phyloP scores from a whole-genome alignment of 2,888 invertebrate species.

The Anarsia innoxiella region DNA sequence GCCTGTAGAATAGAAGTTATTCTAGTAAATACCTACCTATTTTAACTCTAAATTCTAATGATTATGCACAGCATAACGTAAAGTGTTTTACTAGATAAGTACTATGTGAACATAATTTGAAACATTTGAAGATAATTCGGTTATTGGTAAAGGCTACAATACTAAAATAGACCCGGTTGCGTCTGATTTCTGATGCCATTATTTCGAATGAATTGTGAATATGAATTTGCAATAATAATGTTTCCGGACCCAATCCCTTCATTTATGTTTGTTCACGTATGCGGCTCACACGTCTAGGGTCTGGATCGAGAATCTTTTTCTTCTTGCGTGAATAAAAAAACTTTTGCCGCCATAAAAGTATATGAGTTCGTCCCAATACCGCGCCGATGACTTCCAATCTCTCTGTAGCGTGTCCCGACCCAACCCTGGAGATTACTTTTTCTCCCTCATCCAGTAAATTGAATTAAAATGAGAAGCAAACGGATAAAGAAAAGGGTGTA shows the following conservation, averaged over 20 bases:
- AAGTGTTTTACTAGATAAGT: too few relatives aligned
- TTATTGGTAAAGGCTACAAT: too few relatives aligned
- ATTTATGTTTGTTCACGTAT: slow-evolving; percentile 51
- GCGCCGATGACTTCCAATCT: slow-evolving; percentile 71
- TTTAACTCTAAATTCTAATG: too few relatives aligned
- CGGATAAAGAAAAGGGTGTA: slow-evolving; percentile 64
- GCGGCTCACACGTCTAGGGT: slow-evolving; percentile 45
- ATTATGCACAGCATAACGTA: too few relatives aligned
- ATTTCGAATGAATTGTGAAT: too few relatives aligned
- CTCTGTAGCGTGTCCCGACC: slow-evolving; percentile 64
- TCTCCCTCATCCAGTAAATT: slow-evolving; percentile 70
- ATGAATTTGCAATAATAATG: slow-evolving; percentile 2
- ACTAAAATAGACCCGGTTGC: too few relatives aligned
- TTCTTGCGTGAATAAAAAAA: slow-evolving; percentile 65
- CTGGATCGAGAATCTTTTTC: slow-evolving; percentile 60
- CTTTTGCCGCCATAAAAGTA: slow-evolving; percentile 68
- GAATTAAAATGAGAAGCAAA: slow-evolving; percentile 72
- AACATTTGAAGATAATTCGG: too few relatives aligned
- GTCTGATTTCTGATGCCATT: too few relatives aligned
- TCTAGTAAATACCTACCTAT: too few relatives aligned
- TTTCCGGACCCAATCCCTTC: slow-evolving; percentile 38
- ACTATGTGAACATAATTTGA: too few relatives aligned
- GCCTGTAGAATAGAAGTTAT: too few relatives aligned
- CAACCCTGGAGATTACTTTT: slow-evolving; percentile 50
- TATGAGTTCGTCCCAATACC: slow-evolving; percentile 73